These are phyloP conservation scores for Lathronympha strigana DNA, from an alignment of 2,888 invertebrate species.

Conservation along the genomic window DNA sequence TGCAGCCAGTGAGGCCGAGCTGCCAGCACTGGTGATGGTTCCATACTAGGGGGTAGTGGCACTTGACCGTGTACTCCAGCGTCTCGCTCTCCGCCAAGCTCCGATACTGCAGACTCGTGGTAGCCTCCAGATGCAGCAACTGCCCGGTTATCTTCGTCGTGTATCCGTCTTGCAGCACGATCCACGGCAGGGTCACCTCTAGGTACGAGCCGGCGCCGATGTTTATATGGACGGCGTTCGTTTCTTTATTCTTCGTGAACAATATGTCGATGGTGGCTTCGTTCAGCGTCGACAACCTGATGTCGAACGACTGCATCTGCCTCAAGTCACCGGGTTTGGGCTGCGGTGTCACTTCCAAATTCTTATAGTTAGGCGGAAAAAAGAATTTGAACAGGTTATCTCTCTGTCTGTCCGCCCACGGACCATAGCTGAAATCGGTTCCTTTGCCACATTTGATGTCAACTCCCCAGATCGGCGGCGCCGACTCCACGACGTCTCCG, in stretches of 20 bases:
- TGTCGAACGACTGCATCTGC: conserved; percentile 95
- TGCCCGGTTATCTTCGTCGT: conserved; percentile 96
- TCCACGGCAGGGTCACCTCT: conserved; percentile 98
- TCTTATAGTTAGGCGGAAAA: conserved; percentile 94
- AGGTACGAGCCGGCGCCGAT: conserved; percentile 97
- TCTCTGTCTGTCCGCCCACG: conserved; percentile 99
- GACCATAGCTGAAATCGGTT: conserved; percentile 98
- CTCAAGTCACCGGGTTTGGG: conserved; percentile 95
- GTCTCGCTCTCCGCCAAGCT: conserved; percentile 98
- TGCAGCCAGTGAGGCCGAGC: conserved; percentile 95
- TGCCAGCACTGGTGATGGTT: conserved; percentile 99
- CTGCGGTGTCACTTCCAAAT: conserved; percentile 90
- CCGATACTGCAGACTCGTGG: conserved; percentile 97
- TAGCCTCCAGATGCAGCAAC: conserved; percentile 96
- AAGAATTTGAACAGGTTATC: conserved; percentile 98
- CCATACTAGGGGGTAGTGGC: conserved; percentile 97
- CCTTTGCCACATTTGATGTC: conserved; percentile 98
- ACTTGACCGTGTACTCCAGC: conserved; percentile 94
- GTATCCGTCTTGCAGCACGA: conserved; percentile 93
- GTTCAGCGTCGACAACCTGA: conserved; percentile 94
- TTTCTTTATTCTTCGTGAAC: conserved; percentile 97
- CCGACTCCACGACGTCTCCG: conserved; percentile 96
- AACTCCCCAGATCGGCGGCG: conserved; percentile 97
- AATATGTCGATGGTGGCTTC: conserved; percentile 98
- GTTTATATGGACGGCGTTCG: conserved; percentile 98